Percentiles rank a stretch among this genome's conserved stretches.
Evolutionary conservation across 2,888 invertebrate species (phyloP).

Genomic region (Melanophora roralis): DNA sequence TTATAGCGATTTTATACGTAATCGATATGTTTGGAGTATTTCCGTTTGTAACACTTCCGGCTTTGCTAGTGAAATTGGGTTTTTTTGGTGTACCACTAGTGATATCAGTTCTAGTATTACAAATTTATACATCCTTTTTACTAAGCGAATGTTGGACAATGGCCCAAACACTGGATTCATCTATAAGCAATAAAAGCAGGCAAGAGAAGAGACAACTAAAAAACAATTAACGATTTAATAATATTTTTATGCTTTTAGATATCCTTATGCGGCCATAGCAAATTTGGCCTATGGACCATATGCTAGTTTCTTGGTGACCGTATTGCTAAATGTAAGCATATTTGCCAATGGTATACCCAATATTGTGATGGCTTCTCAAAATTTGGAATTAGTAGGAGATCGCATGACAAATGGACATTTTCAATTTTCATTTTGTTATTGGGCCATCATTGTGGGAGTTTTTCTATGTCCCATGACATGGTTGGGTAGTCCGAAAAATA

Average conservation of each 20-base stretch:
- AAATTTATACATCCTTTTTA: constrained; percentile 88
- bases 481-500: constrained; percentile 94
- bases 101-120: constrained; percentile 82
- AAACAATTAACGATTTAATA: background rate
- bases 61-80: constrained; percentile 86
- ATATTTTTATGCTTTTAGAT: constrained; percentile 78
- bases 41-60: constrained; percentile 86
- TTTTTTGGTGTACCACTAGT: constrained; percentile 85
- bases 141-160: constrained; percentile 90
- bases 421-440: constrained; percentile 87
- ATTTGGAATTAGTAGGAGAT: constrained; percentile 86
- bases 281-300: constrained; percentile 85
- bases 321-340: constrained; percentile 85
- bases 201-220: constrained; percentile 62
- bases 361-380: constrained; percentile 88
- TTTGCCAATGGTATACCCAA: constrained; percentile 89
- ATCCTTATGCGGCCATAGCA: constrained; percentile 90
- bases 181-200: constrained; percentile 81
- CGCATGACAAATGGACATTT: constrained; percentile 82
- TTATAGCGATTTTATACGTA: constrained; percentile 86
- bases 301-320: constrained; percentile 81
- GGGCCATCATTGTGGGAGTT: constrained; percentile 87
- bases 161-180: constrained; percentile 84
- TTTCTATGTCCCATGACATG: constrained; percentile 89
- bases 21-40: constrained; percentile 91